A percentile compares a stretch with the other conserved stretches of the same genome.
Conservation (phyloP, 2,888 invertebrate species). For the Lasioglossum zephyrum region DNA sequence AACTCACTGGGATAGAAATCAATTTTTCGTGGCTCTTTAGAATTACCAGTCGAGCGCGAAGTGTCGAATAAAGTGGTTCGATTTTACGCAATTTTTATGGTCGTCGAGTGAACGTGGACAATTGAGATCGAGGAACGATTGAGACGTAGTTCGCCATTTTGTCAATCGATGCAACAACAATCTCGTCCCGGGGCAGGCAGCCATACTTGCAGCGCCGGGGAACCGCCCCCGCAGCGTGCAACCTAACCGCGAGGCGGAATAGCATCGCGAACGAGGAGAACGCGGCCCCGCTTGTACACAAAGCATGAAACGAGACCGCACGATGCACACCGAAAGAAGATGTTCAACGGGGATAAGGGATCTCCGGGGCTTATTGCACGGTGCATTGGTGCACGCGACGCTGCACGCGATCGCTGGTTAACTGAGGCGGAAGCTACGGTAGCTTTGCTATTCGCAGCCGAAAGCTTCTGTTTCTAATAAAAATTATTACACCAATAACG, state of each 20-base stretch:
- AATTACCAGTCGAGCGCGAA: neutral
- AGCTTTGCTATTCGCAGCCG: neutral
- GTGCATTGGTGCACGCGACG: constrained; percentile 59
- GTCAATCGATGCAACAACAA: neutral
- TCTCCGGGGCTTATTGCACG: constrained; percentile 20
- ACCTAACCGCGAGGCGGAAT: constrained; percentile 2
- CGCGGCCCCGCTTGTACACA: neutral
- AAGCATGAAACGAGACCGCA: constrained; percentile 17
- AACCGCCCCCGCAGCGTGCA: constrained; percentile 5
- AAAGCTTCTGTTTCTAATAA: neutral
- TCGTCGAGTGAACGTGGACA: neutral
- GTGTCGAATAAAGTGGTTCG: no score
- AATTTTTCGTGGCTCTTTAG: neutral
- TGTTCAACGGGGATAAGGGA: constrained; percentile 59
- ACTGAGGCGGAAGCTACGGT: neutral
- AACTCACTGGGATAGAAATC: no score
- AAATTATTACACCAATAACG: no score
- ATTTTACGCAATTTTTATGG: no score
- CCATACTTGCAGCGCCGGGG: neutral
- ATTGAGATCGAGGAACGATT: neutral
- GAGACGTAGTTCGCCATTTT: neutral
- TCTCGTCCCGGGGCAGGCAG: neutral
- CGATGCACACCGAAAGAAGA: constrained; percentile 53
- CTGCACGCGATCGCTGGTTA: constrained; percentile 51
- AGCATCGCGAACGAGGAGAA: neutral